Conservation (phyloP, 1,140 invertebrate genomes). For the Pseudomyrmex concolor region DNA sequence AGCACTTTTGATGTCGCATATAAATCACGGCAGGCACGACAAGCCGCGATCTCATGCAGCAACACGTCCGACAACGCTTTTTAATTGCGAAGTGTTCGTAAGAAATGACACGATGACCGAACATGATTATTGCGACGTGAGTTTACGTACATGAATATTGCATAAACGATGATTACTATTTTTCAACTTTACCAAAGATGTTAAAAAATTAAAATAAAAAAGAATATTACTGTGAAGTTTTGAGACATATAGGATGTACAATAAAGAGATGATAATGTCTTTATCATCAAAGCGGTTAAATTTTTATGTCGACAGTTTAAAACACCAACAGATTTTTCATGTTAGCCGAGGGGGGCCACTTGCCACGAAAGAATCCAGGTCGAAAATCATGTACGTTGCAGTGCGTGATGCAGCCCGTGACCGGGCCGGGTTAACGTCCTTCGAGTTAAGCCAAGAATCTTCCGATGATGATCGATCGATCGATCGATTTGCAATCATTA, state of each 20-base stretch:
- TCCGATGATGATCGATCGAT: constrained; percentile 51
- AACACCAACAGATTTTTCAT: background rate
- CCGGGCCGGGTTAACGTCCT: constrained; percentile 49
- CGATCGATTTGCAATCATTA: constrained; percentile 51
- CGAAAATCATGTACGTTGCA: constrained; percentile 28
- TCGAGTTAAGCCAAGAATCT: constrained; percentile 30
- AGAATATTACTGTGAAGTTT: background rate
- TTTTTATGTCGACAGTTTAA: background rate
- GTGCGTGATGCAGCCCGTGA: constrained; percentile 36
- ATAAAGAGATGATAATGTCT: no score
- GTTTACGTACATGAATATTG: background rate
- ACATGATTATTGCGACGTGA: background rate
- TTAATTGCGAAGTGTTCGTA: background rate
- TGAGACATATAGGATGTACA: no score
- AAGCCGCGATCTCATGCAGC: background rate
- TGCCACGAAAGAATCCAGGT: background rate
- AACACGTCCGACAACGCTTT: background rate
- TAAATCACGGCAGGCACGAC: background rate
- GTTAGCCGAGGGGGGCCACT: background rate
- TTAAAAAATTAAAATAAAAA: background rate
- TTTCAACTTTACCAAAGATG: background rate
- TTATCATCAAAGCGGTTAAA: background rate
- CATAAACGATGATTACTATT: background rate
- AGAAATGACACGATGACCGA: background rate
- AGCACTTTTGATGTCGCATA: constrained; percentile 26